Evolutionary conservation across 2,113 vertebrate genomes (phyloP).

Genomic region (Elaphurus davidianus): DNA sequence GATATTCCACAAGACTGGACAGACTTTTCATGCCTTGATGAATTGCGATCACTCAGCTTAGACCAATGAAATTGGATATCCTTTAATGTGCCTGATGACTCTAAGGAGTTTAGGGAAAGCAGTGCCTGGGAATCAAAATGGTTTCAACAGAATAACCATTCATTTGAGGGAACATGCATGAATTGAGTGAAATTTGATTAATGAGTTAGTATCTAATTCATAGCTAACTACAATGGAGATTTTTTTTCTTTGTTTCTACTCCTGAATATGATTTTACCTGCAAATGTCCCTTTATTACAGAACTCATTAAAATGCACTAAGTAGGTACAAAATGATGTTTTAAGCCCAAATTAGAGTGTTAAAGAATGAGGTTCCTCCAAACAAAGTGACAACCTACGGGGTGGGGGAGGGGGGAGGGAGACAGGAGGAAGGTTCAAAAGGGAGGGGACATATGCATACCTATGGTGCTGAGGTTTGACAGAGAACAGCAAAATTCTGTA

Average conservation of each 20-base stretch:
- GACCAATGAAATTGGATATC: constrained; percentile 60
- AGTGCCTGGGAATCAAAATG: not conserved
- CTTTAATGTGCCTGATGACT: constrained; percentile 49
- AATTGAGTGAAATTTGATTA: constrained; percentile 35
- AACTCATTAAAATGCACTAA: not conserved
- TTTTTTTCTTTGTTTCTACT: not conserved
- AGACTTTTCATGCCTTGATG: constrained; percentile 74
- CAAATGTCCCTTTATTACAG: not conserved
- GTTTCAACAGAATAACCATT: constrained; percentile 11
- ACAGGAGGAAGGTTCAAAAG: not conserved
- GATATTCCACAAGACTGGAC: constrained; percentile 74
- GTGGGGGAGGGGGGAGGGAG: not conserved
- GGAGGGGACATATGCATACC: not conserved
- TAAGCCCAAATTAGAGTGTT: not conserved
- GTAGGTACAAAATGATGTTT: not conserved
- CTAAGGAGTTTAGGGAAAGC: constrained; percentile 52
- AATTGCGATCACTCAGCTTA: constrained; percentile 65
- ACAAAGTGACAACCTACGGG: not conserved
- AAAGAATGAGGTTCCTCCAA: constrained; percentile 14
- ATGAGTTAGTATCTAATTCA: constrained; percentile 44
- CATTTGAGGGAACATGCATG: constrained; percentile 4
- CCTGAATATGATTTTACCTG: constrained; percentile 22
- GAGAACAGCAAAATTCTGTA: not conserved
- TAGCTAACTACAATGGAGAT: not conserved
- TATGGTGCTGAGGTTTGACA: not conserved